Evolutionary conservation across 2,888 invertebrate genomes (phyloP).

Genomic region (Catocala sponsa): DNA sequence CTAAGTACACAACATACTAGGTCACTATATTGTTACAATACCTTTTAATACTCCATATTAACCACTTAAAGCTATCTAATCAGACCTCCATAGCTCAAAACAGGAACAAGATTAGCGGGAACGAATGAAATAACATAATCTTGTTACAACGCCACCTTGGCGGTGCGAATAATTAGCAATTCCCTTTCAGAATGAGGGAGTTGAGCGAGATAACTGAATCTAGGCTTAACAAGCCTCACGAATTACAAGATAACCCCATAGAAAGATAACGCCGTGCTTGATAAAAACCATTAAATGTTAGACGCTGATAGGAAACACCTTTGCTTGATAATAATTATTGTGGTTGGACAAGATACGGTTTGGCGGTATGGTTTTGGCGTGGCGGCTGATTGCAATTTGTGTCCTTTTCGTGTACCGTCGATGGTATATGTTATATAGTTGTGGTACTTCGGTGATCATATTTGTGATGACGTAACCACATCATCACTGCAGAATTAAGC

Average conservation of each 20-base stretch:
- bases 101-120: slow-evolving; percentile 44
- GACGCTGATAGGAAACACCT: slow-evolving; percentile 11
- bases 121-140: slow-evolving; percentile 62
- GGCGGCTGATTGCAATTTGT: too few species aligned
- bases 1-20: too few species aligned
- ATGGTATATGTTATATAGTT: too few species aligned
- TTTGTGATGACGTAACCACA: too few species aligned
- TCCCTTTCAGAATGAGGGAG: slow-evolving; percentile 61
- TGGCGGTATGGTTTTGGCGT: too few species aligned
- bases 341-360: not conserved
- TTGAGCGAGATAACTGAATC: slow-evolving; percentile 73
- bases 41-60: slow-evolving; percentile 7
- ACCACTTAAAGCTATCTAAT: slow-evolving; percentile 40
- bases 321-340: not conserved
- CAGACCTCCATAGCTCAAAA: slow-evolving; percentile 38
- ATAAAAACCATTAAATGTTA: slow-evolving; percentile 53
- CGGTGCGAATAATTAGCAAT: slow-evolving; percentile 78
- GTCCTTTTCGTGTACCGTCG: too few species aligned
- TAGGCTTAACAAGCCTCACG: slow-evolving; percentile 73
- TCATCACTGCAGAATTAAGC: too few species aligned
- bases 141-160: slow-evolving; percentile 64
- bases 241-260: slow-evolving; percentile 59
- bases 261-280: slow-evolving; percentile 33
- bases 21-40: not conserved
- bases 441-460: too few species aligned